phyloP scores from a whole-genome alignment of 1,140 invertebrate species.

The Pseudomyrmex sp. region DNA sequence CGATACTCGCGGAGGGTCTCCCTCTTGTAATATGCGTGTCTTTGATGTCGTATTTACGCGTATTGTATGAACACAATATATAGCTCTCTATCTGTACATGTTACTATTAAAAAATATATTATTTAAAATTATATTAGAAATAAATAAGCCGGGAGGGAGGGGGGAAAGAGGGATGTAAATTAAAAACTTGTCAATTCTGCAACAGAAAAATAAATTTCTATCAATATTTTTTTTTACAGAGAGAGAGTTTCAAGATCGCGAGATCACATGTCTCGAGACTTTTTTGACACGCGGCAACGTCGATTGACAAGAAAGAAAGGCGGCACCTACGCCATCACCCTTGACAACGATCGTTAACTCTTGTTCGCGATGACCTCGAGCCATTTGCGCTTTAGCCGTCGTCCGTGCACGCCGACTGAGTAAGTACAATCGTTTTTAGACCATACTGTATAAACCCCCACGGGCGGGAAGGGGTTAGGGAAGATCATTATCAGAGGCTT shows the following conservation, averaged over 20 bases:
- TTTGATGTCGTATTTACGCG: constrained; percentile 41
- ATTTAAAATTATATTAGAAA: neutral
- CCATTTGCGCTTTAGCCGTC: constrained; percentile 78
- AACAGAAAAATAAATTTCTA: too few relatives aligned
- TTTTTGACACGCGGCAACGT: constrained; percentile 26
- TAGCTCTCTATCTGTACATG: neutral
- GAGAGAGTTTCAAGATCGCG: neutral
- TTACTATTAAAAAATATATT: neutral
- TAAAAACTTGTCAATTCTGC: neutral
- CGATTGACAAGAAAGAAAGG: constrained; percentile 40
- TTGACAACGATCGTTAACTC: constrained; percentile 77
- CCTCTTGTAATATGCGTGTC: constrained; percentile 19
- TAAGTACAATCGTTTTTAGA: constrained; percentile 84
- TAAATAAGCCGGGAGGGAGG: neutral
- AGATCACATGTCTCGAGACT: neutral
- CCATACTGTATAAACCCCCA: constrained; percentile 82
- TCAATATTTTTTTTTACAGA: constrained; percentile 7
- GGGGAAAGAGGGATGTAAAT: neutral
- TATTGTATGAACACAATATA: neutral
- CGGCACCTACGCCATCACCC: constrained; percentile 23
- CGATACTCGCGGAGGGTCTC: constrained; percentile 49
- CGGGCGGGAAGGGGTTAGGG: constrained; percentile 80
- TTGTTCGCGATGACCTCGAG: constrained; percentile 78
- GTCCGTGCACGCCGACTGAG: constrained; percentile 79
- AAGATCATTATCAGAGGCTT: constrained; percentile 86